phyloP scores from a whole-genome alignment of 2,888 invertebrate species.

The Caenorhabditis wallacei region DNA sequence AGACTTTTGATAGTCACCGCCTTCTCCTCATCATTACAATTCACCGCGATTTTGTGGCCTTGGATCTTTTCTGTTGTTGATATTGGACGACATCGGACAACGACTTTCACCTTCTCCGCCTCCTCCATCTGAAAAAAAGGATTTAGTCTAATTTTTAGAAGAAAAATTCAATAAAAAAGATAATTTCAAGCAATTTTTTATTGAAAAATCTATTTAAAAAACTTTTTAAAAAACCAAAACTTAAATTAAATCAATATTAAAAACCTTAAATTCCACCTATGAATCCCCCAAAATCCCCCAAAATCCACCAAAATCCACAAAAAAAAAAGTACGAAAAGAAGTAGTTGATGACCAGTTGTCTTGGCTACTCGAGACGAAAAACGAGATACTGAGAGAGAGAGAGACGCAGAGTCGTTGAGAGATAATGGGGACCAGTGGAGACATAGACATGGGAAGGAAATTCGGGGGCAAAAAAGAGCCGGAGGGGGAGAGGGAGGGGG shows the following conservation, averaged over 20 bases:
- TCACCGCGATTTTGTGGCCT: slow-evolving; percentile 79
- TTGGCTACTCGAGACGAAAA: slow-evolving; percentile 21
- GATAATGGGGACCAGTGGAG: neutral
- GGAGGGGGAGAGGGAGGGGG: neutral
- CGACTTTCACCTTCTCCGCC: slow-evolving; percentile 94
- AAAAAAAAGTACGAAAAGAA: neutral
- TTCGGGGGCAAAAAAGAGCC: neutral
- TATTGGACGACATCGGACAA: slow-evolving; percentile 94
- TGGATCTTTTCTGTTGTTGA: slow-evolving; percentile 90
- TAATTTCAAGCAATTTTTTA: too few species aligned
- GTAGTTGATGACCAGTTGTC: slow-evolving; percentile 33
- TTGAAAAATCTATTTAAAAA: neutral
- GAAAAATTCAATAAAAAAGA: neutral
- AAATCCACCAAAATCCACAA: neutral
- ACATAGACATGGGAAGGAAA: neutral
- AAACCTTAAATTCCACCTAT: too few species aligned
- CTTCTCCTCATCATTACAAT: slow-evolving; percentile 62
- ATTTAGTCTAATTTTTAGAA: neutral
- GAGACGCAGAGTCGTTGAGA: neutral
- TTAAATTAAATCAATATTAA: too few species aligned
- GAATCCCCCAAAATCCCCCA: too few species aligned
- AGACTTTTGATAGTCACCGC: slow-evolving; percentile 58
- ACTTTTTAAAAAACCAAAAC: too few species aligned
- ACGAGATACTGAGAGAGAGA: neutral
- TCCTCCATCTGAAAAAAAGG: slow-evolving; percentile 68